Base-by-base conservation (phyloP, 2,888 invertebrate genomes). In the Tetragonula carbonaria region DNA sequence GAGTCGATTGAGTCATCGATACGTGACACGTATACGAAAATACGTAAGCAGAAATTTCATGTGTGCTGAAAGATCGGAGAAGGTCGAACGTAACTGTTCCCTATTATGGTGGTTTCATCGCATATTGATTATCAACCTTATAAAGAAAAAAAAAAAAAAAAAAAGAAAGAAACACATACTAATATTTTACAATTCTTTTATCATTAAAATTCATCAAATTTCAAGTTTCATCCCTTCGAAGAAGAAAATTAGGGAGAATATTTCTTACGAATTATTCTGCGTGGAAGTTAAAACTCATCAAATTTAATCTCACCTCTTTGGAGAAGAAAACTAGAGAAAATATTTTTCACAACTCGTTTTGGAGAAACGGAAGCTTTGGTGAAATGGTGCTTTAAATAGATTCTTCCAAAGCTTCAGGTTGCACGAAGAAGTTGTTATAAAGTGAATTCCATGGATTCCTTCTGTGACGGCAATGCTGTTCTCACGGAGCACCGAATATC, bases 1-100 rank as follows among this genome's bases (percentile, higher is more conserved):
- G 67, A 65, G 67, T n/a, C 65, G 78, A 90, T 90, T 90, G 89
- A 90, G 88, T 90, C 90, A 90, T 89, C 89, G 84, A 85, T 90
- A 89, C 89, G 89, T 89, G 89, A 89, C 87, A 78, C 67, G 85
- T 66, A 84, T 85, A 82, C 82, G 71, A 74, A 86, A 84, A 74
- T 66, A 75, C 80, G 65, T 83, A 80, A 79, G 87, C 81, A 86
- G 85, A 84, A 86, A 89, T 80, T 83, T 86, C 81, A 78, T 73
- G 78, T 82, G 82, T 74, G 82, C 68, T 77, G 66, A 45, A 45
- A 78, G 84, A 74, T 78, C 70, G 57, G 14, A 85, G 82, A 86
- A 90, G 90, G 88, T 28, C 90, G 86, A 77, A 83, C 78, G 73
- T 78, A 80, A 89, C 82, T 74, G 88, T 81, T 83, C 75, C 77